Evolutionary conservation across 1,140 invertebrate species (phyloP), one percentile per base, ranked within the genome.

Genomic region (Lepeophtheirus salmonis): DNA sequence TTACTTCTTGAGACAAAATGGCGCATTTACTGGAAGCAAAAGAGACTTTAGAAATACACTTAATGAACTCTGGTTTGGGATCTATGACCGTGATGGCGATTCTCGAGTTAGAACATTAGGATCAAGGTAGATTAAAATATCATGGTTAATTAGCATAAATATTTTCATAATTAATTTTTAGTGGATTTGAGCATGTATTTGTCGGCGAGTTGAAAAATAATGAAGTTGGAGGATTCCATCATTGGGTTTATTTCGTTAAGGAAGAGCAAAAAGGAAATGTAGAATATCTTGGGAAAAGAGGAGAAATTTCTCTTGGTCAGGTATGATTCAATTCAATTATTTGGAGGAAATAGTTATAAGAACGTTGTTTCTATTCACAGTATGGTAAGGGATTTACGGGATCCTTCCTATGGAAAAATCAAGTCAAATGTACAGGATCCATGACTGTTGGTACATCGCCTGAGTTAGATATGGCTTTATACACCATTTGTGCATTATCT

Each of bases 381-480:
- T 25, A 64, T 62, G 63, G 59, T 20, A 24, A 64, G 23, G 63
- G 62, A 51, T 61, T 88, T 12, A 87, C 88, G 69, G 68, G 82
- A 16, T 81, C 83, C 60, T 83, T 86, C 63, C 78, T 76, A 30
- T 84, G 85, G 72, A 78, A 81, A 67, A 78, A 78, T 0, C 70
- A 79, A 1, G 76, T 80, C 59, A 92, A 91, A 69, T 81, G 82
- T 0, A 80, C 83, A 0, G 81, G 82, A 21, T 78, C 79, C 1
- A 77, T 91, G 72, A 89, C 92, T 66, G 76, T 94, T 62, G 89
- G 89, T 20, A 90, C 86, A 2, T 89, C 86, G 62, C 90, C 89
- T 0, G 90, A 94, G 74, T 76, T 94, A 64, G 89, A 95, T 73
- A 80, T 96, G 70, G 83, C 88, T 16, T 72, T 90, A 0, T 94